These are phyloP conservation scores for Myotis daubentonii DNA, from an alignment of 2,797 vertebrate genomes.

Conservation along the genomic window DNA sequence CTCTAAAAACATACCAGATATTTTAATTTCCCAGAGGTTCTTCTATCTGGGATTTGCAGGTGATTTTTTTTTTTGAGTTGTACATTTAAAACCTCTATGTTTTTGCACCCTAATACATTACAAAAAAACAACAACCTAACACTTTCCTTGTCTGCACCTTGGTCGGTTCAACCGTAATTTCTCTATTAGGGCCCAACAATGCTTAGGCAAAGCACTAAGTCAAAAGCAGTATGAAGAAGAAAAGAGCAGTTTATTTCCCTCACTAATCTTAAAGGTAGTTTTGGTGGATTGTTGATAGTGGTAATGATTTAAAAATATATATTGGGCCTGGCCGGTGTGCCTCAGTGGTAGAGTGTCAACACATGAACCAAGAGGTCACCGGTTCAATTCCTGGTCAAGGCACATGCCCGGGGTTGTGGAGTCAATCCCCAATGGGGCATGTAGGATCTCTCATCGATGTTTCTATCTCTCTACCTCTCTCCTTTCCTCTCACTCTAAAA, in stretches of 20 bases:
- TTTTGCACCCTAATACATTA: no score
- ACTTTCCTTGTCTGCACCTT: background rate
- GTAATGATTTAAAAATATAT: background rate
- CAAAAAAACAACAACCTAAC: background rate
- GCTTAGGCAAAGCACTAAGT: background rate
- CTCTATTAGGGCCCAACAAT: background rate
- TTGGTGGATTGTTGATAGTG: background rate
- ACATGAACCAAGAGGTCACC: no score
- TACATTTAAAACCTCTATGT: no score
- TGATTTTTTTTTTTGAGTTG: no score
- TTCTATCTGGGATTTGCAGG: background rate
- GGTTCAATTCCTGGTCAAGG: no score
- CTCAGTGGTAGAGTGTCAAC: no score
- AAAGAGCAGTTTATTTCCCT: background rate
- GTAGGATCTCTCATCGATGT: no score
- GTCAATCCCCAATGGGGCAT: no score
- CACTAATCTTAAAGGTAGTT: background rate
- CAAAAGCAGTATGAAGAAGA: slow-evolving; percentile 5
- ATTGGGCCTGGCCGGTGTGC: no score
- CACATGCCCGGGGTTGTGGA: no score
- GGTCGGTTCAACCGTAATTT: background rate
- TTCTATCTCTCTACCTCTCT: no score
- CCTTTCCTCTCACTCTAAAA: no score
- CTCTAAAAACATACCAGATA: background rate
- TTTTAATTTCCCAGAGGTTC: background rate